Conservation (phyloP, 2,113 vertebrate genomes). For the Mus pahari region DNA sequence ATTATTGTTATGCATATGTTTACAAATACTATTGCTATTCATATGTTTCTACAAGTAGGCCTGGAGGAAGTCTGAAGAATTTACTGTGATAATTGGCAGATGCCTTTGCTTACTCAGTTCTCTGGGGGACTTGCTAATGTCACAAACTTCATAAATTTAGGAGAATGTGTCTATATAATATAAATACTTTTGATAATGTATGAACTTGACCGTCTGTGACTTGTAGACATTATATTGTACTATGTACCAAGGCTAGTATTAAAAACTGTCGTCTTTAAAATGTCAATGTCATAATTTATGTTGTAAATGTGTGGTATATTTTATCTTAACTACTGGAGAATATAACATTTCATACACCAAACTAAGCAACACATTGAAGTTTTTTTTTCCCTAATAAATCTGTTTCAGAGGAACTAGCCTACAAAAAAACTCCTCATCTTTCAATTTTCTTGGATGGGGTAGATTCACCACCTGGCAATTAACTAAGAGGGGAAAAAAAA, state of each 20-base stretch:
- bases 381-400: neutral
- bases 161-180: neutral
- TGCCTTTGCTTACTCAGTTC: neutral
- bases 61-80: neutral
- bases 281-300: neutral
- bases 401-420: neutral
- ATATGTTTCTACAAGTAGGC: neutral
- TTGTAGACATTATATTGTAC: neutral
- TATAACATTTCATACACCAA: neutral
- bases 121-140: neutral
- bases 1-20: neutral
- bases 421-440: neutral
- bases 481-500: constrained; percentile 23
- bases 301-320: neutral
- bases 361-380: neutral
- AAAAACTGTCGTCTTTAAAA: constrained; percentile 38
- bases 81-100: constrained; percentile 16
- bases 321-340: constrained; percentile 44
- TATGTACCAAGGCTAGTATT: neutral
- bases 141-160: neutral
- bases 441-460: constrained; percentile 6
- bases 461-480: constrained; percentile 25
- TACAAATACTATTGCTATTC: neutral
- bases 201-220: neutral
- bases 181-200: constrained; percentile 34